These are phyloP conservation scores for Conus betulinus DNA, from an alignment of 1,140 invertebrate species.

Conservation along the genomic window DNA sequence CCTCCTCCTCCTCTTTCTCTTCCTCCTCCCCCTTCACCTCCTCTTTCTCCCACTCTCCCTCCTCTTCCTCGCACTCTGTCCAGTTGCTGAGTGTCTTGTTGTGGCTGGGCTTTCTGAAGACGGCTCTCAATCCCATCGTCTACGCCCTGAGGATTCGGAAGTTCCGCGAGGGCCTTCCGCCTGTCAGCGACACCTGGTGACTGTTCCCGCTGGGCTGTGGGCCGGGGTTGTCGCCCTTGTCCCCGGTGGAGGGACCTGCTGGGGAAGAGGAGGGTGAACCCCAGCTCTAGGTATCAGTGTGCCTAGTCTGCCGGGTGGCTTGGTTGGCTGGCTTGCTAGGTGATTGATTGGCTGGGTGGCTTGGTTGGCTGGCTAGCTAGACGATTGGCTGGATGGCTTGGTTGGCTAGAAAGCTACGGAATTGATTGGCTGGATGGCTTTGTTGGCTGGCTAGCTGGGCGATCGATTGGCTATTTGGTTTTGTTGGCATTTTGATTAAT, in stretches of 20 bases:
- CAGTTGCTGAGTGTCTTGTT: not conserved
- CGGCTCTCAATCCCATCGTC: conserved; percentile 15
- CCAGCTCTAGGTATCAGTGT: not conserved
- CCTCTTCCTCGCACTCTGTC: too few relatives aligned
- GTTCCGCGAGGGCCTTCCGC: conserved; percentile 32
- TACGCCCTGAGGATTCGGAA: conserved; percentile 24
- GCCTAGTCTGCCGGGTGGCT: too few relatives aligned
- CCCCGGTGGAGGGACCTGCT: not conserved
- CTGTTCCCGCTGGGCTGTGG: not conserved
- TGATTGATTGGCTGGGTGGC: too few relatives aligned
- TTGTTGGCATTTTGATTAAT: too few relatives aligned
- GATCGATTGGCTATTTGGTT: too few relatives aligned
- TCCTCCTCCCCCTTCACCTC: not conserved
- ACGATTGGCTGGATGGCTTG: too few relatives aligned
- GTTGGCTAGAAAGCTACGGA: too few relatives aligned
- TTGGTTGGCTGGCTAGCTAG: too few relatives aligned
- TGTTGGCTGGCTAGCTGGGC: too few relatives aligned
- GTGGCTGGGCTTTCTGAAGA: conserved; percentile 20
- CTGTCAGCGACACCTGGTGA: not conserved
- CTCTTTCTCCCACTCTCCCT: not conserved
- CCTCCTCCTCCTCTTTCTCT: not conserved
- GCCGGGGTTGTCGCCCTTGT: not conserved
- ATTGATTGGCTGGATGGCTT: too few relatives aligned
- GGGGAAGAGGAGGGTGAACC: conserved; percentile 12
- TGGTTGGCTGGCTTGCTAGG: too few relatives aligned